phyloP scores from a whole-genome alignment of 2,797 vertebrate genomes.

The Sebastes diploproa region DNA sequence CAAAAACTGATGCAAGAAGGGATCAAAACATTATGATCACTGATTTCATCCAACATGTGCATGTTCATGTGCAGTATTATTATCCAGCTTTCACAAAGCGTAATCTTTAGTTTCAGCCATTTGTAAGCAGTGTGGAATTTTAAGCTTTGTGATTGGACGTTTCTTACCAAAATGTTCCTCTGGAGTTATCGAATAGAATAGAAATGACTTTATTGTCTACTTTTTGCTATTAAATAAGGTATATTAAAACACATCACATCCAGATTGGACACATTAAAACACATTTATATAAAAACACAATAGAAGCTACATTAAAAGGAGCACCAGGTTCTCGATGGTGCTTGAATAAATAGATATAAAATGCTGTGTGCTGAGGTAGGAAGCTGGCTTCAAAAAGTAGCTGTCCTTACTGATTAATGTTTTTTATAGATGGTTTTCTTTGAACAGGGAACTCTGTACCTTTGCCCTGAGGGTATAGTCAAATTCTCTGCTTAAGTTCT shows the following conservation, averaged over 20 bases:
- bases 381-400: no score
- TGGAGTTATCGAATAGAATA: not conserved
- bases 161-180: not conserved
- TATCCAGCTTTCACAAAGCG: not conserved
- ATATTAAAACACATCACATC: no score
- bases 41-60: not conserved
- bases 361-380: no score
- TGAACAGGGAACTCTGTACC: not conserved
- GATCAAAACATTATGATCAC: not conserved
- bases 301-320: no score
- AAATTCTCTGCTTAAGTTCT: not conserved
- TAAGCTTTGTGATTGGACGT: not conserved
- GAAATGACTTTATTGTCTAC: no score
- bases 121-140: not conserved
- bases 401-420: no score
- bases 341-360: no score
- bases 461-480: not conserved
- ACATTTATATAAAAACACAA: no score
- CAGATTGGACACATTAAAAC: no score
- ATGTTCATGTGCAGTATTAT: not conserved
- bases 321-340: no score
- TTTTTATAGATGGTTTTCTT: no score
- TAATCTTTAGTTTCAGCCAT: not conserved
- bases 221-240: no score
- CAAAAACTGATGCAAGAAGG: not conserved